Evolutionary conservation across 2,113 vertebrate species (phyloP).

Genomic region (Channa argus): DNA sequence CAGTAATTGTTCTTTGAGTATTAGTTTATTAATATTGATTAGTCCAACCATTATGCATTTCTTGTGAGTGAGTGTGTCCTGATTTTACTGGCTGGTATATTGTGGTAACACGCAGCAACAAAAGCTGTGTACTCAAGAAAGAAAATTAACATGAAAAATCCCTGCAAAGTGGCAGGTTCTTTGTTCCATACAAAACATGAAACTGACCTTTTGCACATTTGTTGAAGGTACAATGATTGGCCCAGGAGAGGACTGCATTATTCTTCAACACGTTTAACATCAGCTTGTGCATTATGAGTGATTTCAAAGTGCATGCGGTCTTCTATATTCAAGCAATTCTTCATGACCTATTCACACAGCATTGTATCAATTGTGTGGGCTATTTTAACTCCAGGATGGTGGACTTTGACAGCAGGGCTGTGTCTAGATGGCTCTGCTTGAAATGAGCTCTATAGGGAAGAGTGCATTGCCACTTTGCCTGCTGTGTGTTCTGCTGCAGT

Average conservation of each 20-base stretch:
- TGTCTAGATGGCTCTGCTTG: slow-evolving; percentile 44
- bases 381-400: slow-evolving; percentile 49
- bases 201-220: slow-evolving; percentile 37
- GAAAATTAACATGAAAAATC: slow-evolving; percentile 21
- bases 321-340: slow-evolving; percentile 6
- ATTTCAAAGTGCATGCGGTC: slow-evolving; percentile 19
- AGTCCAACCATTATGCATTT: neutral
- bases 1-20: neutral
- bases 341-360: slow-evolving; percentile 36
- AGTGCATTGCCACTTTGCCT: slow-evolving; percentile 36
- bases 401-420: slow-evolving; percentile 62
- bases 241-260: slow-evolving; percentile 2
- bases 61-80: neutral
- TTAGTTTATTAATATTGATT: slow-evolving; percentile 9
- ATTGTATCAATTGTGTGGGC: slow-evolving; percentile 21
- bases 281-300: slow-evolving; percentile 23
- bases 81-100: neutral
- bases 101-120: neutral
- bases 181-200: slow-evolving; percentile 19
- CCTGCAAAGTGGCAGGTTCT: slow-evolving; percentile 18
- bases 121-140: neutral
- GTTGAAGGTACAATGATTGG: neutral
- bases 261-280: slow-evolving; percentile 21
- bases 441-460: slow-evolving; percentile 58
- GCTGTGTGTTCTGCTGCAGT: slow-evolving; percentile 69